These are phyloP conservation scores for Spilogale gracilis DNA, from an alignment of 2,113 vertebrate species.

Conservation along the genomic window DNA sequence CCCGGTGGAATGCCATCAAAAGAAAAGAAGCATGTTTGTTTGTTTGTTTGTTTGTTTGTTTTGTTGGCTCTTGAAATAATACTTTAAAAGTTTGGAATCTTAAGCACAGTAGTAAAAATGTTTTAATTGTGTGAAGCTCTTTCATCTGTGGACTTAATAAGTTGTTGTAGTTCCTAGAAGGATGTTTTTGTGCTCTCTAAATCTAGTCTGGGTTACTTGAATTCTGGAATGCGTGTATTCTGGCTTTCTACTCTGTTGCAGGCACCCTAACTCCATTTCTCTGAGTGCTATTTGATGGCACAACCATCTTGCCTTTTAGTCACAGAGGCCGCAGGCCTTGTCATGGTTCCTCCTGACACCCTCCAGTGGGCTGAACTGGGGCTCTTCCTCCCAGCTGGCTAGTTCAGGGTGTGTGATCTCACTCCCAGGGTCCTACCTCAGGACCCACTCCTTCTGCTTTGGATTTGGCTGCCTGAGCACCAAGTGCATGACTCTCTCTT, in stretches of 20 bases:
- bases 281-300: neutral
- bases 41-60: neutral
- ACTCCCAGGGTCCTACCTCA: neutral
- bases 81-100: constrained; percentile 39
- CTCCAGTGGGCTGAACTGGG: neutral
- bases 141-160: neutral
- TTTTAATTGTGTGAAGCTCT: neutral
- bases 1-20: constrained; percentile 36
- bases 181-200: neutral
- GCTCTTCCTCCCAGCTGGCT: neutral
- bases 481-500: neutral
- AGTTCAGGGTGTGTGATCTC: neutral
- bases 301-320: neutral
- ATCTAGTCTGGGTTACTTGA: neutral
- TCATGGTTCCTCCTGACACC: neutral
- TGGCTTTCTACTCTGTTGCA: neutral
- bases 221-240: neutral
- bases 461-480: neutral
- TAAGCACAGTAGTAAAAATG: neutral
- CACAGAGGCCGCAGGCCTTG: neutral
- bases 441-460: neutral
- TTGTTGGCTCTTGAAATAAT: neutral
- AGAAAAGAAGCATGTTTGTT: neutral
- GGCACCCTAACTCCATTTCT: neutral
- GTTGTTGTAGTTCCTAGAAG: neutral